phyloP scores from a whole-genome alignment of 2,113 vertebrate species.

The Syngnathoides biaculeatus region DNA sequence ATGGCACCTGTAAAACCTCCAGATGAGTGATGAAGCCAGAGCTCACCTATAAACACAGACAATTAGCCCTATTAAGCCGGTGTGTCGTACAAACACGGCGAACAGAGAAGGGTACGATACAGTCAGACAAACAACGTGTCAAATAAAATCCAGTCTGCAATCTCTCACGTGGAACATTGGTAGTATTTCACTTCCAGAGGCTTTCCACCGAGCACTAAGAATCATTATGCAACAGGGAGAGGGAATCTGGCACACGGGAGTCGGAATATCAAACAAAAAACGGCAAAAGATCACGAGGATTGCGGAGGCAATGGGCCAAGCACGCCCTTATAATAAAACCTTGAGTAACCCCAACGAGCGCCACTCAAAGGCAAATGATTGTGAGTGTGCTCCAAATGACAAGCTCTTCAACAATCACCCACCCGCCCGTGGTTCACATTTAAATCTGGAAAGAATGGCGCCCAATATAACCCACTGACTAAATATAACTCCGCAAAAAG shows the following conservation, averaged over 20 bases:
- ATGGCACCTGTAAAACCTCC: neutral
- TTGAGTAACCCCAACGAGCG: slow-evolving; percentile 53
- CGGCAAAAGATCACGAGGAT: slow-evolving; percentile 34
- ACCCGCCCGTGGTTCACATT: slow-evolving; percentile 27
- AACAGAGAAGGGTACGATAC: neutral
- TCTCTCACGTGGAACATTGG: slow-evolving; percentile 8
- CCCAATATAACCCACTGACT: slow-evolving; percentile 57
- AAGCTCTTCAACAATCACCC: slow-evolving; percentile 41
- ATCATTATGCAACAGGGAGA: slow-evolving; percentile 40
- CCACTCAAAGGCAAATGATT: slow-evolving; percentile 50
- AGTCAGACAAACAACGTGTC: neutral
- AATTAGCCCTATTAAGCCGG: neutral
- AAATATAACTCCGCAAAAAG: slow-evolving; percentile 57
- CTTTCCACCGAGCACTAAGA: slow-evolving; percentile 35
- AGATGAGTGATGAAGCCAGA: neutral
- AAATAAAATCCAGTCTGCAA: slow-evolving; percentile 4
- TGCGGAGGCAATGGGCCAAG: slow-evolving; percentile 37
- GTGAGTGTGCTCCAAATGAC: slow-evolving; percentile 54
- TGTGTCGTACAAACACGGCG: neutral
- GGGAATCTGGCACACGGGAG: slow-evolving; percentile 38
- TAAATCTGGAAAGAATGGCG: slow-evolving; percentile 40
- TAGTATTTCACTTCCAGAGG: slow-evolving; percentile 20
- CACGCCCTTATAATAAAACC: slow-evolving; percentile 49
- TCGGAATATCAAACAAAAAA: slow-evolving; percentile 28
- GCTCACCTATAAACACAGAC: neutral